Percentiles rank a stretch among this genome's conserved stretches.
phyloP scores from a whole-genome alignment of 2,113 vertebrate species.

The Orthonyx spaldingii region DNA sequence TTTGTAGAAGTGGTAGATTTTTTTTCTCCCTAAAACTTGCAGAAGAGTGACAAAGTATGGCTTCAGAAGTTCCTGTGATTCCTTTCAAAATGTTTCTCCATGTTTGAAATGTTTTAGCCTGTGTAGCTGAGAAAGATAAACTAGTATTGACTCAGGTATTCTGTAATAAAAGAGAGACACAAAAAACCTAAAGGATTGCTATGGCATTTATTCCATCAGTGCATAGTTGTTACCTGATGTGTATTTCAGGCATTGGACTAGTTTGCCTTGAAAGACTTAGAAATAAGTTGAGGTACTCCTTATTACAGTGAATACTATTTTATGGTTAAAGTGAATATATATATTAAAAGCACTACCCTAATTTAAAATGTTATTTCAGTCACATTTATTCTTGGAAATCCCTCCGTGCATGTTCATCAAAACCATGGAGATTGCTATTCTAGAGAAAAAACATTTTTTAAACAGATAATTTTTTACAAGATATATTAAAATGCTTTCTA shows the following conservation, averaged over 20 bases:
- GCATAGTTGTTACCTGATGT: neutral
- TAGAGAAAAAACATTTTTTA: no score
- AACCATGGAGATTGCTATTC: neutral
- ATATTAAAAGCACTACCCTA: neutral
- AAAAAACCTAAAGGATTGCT: neutral
- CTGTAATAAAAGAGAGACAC: neutral
- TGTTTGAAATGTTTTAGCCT: neutral
- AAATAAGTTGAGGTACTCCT: neutral
- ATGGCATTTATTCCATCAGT: neutral
- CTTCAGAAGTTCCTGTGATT: neutral
- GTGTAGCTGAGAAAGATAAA: neutral
- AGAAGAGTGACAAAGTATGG: neutral
- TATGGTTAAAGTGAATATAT: neutral
- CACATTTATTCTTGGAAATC: neutral
- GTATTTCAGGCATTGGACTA: neutral
- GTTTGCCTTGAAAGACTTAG: neutral
- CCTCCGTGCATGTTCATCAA: neutral
- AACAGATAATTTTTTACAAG: neutral
- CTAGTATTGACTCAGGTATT: neutral
- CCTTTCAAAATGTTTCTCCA: neutral
- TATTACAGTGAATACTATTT: neutral
- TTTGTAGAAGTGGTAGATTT: neutral
- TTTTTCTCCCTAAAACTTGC: neutral
- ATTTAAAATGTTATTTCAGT: neutral
- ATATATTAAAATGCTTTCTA: neutral